Evolutionary conservation across 2,888 invertebrate species (phyloP).

Genomic region (Chesias legatella): DNA sequence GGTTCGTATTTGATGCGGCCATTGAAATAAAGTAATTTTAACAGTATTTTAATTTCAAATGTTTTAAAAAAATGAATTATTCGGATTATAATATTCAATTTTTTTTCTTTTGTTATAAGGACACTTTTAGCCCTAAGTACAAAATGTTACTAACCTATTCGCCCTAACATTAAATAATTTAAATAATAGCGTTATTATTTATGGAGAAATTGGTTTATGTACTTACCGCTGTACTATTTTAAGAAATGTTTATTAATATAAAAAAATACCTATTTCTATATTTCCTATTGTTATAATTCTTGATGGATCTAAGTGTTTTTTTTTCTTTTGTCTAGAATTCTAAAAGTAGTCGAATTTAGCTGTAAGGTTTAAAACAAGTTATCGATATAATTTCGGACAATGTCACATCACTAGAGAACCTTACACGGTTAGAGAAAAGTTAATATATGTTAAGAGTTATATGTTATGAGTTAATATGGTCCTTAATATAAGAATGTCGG

Average conservation of each 20-base stretch:
- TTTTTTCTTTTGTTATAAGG: conserved; percentile 50
- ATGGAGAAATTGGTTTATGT: conserved; percentile 68
- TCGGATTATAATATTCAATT: conserved; percentile 43
- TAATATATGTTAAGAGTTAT: conserved; percentile 41
- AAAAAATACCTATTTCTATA: conserved; percentile 48
- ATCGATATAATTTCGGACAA: conserved; percentile 16
- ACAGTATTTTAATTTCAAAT: conserved; percentile 58
- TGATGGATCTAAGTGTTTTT: conserved; percentile 47
- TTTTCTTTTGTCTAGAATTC: conserved; percentile 31
- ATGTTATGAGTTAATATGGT: conserved; percentile 54
- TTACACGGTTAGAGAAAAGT: conserved; percentile 27
- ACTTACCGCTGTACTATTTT: conserved; percentile 61
- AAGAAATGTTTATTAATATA: conserved; percentile 44
- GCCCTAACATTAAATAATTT: conserved; percentile 52
- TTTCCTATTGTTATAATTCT: conserved; percentile 37
- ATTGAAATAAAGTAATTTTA: conserved; percentile 47
- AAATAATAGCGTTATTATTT: conserved; percentile 46
- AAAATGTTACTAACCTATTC: conserved; percentile 66
- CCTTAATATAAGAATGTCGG: conserved; percentile 73
- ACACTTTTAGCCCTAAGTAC: conserved; percentile 66
- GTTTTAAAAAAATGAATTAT: conserved; percentile 41
- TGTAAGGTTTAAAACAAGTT: conserved; percentile 17
- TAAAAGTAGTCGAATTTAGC: conserved; percentile 17
- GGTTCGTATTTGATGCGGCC: conserved; percentile 59
- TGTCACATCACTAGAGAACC: conserved; percentile 24